Evolutionary conservation across 2,113 vertebrate genomes (phyloP).

Genomic region (Eolophus roseicapilla): DNA sequence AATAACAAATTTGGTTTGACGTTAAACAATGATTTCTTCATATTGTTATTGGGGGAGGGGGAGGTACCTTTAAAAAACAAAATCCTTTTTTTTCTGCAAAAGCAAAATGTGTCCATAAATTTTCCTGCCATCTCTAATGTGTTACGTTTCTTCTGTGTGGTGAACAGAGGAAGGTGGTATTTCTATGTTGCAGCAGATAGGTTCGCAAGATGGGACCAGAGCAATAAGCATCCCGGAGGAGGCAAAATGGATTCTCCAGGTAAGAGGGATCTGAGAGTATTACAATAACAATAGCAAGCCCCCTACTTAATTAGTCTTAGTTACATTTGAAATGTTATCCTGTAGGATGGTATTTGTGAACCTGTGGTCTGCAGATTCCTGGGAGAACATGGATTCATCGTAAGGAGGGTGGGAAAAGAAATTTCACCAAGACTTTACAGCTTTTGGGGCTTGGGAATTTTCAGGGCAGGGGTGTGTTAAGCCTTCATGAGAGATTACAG

Average conservation of each 20-base stretch:
- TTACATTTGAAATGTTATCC: neutral
- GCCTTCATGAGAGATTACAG: neutral
- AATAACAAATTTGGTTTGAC: neutral
- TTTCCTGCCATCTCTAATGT: neutral
- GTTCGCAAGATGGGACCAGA: neutral
- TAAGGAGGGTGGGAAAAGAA: neutral
- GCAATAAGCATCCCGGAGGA: neutral
- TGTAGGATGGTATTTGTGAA: neutral
- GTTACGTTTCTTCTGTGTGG: neutral
- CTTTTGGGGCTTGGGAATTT: neutral
- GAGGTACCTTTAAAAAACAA: neutral
- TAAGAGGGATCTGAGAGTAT: neutral
- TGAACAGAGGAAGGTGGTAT: neutral
- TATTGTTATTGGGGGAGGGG: neutral
- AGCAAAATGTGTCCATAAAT: neutral
- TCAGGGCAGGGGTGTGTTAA: neutral
- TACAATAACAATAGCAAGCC: neutral
- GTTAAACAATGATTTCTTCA: neutral
- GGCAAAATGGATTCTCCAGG: neutral
- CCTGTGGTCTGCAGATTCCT: neutral
- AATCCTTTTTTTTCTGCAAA: neutral
- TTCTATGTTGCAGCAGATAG: neutral
- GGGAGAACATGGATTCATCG: neutral
- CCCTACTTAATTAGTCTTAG: neutral
- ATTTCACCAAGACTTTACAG: neutral